Evolutionary conservation across 2,888 invertebrate genomes (phyloP).

Genomic region (Melitaea athalia): DNA sequence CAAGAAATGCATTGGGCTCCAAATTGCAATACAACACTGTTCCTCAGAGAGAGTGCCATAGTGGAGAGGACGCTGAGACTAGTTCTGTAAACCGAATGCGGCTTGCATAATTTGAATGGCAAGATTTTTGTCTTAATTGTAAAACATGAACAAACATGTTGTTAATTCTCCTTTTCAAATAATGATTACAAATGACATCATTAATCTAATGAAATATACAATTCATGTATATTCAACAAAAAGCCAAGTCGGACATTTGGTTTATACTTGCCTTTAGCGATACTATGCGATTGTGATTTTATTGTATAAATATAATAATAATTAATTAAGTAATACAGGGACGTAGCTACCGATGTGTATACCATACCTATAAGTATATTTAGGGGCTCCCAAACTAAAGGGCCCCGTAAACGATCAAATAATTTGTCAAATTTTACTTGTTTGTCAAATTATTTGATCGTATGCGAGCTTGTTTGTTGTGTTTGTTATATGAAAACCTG

Average conservation of each 20-base stretch:
- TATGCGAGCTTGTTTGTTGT: no score
- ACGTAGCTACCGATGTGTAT: no score
- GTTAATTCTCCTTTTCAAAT: not conserved
- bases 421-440: no score
- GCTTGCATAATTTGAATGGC: not conserved
- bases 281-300: conserved; percentile 3
- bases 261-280: conserved; percentile 14
- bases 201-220: not conserved
- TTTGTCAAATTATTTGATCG: no score
- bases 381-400: no score
- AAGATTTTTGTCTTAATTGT: no score
- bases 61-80: conserved; percentile 8
- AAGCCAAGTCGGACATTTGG: not conserved
- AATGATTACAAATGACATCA: not conserved
- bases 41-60: conserved; percentile 31
- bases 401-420: no score
- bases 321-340: no score
- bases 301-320: conserved; percentile 12
- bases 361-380: no score
- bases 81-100: not conserved
- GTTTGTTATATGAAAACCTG: no score
- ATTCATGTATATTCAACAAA: not conserved
- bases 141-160: no score
- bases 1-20: not conserved
- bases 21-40: not conserved